Evolutionary conservation across 2,113 vertebrate genomes (phyloP).

Genomic region (Forbesichthys papilliferus): DNA sequence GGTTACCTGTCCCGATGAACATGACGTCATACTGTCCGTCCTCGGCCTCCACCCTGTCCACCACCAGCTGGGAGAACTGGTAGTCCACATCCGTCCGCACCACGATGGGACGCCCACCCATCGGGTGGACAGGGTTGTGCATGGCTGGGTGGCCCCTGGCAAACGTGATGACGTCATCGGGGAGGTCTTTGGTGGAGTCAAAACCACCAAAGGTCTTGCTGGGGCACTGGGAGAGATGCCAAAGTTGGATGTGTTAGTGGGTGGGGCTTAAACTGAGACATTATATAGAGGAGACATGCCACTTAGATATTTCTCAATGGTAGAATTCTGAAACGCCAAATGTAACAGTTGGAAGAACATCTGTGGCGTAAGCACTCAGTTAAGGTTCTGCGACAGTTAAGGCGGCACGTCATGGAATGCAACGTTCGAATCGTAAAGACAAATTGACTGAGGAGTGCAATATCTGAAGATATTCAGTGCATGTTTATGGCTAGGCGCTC

Average conservation of each 20-base stretch:
- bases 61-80: conserved; percentile 97
- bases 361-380: too few relatives aligned
- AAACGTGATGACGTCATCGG: conserved; percentile 97
- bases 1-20: conserved; percentile 96
- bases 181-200: conserved; percentile 96
- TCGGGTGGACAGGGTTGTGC: conserved; percentile 92
- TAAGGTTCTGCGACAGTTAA: too few relatives aligned
- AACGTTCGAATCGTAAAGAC: too few relatives aligned
- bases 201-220: conserved; percentile 98
- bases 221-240: conserved; percentile 82
- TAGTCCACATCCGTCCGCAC: conserved; percentile 94
- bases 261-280: too few relatives aligned
- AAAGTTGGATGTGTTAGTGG: background rate
- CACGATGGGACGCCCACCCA: conserved; percentile 92
- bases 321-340: too few relatives aligned
- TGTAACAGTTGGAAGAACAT: too few relatives aligned
- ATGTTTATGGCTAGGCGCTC: too few relatives aligned
- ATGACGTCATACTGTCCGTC: conserved; percentile 98
- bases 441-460: too few relatives aligned
- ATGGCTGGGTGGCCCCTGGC: conserved; percentile 95
- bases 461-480: too few relatives aligned
- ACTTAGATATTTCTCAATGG: too few relatives aligned
- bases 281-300: too few relatives aligned
- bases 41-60: conserved; percentile 95
- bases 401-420: too few relatives aligned